Base-by-base conservation (phyloP, 2,888 invertebrate species). In the Anthoptus insignis region DNA sequence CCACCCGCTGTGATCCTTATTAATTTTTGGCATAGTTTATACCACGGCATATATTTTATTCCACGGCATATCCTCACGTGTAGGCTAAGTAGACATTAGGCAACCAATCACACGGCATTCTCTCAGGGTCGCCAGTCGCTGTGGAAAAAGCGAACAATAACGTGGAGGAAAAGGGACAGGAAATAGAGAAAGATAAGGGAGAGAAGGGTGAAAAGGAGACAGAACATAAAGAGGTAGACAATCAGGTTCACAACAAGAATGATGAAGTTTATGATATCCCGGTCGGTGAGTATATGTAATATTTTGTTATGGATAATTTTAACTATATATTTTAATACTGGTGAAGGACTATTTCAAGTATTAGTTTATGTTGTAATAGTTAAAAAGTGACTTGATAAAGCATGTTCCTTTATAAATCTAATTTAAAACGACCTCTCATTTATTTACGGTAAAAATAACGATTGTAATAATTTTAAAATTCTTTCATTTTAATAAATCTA, bases 261-360 rank as follows among this genome's bases (percentile, higher is more conserved):
- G 92, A 92, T 59, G 91, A 92, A 60, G 91, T 91, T 21, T 92
- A 93, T 83, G 92, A 93, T 76, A 91, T 93, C 79, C 92, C 92
- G 2, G 88, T 91, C 66, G 92, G 92, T 92, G 75, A 91, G 92
- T 91, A 52, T 19, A 14, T 45, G 16, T 14, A 3, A 3, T 39
- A 2, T 39, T 4, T 1, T 6, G 14, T 14, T 16, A 39, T 16
- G 16, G 8, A 16, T 16, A 37, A 14, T 4, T 16, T 39, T n/a
- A n/a, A n/a, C n/a, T n/a, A n/a, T n/a, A n/a, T n/a, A n/a, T n/a
- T n/a, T n/a, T n/a, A n/a, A n/a, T n/a, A n/a, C n/a, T n/a, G n/a
- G n/a, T n/a, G n/a, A n/a, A n/a, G n/a, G n/a, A n/a, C n/a, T n/a
- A n/a, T n/a, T n/a, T n/a, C n/a, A n/a, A 14, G 1, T 16, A 16